Conservation (phyloP, 23 tunicate species). For the Styela clava region DNA sequence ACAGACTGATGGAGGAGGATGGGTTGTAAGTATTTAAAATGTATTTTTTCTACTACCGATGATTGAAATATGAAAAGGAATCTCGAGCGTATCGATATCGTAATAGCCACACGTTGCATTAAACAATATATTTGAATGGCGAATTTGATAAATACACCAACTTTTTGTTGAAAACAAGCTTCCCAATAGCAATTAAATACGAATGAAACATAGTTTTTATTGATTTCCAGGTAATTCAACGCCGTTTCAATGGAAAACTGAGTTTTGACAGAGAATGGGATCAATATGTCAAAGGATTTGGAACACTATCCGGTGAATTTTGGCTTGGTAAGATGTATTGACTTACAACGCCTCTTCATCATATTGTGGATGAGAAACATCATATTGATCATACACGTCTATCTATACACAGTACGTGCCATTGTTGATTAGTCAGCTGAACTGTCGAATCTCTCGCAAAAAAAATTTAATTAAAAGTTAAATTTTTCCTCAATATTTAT, state of each 20-base stretch:
- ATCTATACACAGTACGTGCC: too few relatives aligned
- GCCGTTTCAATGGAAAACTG: constrained; percentile 21
- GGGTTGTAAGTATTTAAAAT: constrained; percentile 15
- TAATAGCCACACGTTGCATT: too few relatives aligned
- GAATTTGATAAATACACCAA: too few relatives aligned
- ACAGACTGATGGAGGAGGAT: constrained; percentile 27
- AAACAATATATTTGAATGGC: too few relatives aligned
- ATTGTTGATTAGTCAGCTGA: too few relatives aligned
- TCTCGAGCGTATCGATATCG: too few relatives aligned
- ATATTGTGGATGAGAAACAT: background rate
- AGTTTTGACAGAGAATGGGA: constrained; percentile 29
- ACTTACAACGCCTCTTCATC: background rate
- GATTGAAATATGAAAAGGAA: too few relatives aligned
- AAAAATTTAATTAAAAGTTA: too few relatives aligned
- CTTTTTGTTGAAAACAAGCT: too few relatives aligned
- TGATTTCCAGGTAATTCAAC: constrained; percentile 7
- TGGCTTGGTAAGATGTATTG: constrained; percentile 27
- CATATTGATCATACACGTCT: background rate
- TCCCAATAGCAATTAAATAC: too few relatives aligned
- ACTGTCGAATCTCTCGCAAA: too few relatives aligned
- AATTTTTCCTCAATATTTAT: too few relatives aligned
- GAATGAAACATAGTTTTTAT: background rate
- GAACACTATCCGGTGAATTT: constrained; percentile 11
- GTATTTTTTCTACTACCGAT: background rate
- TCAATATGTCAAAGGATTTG: constrained; percentile 25